A percentile compares a stretch with the other conserved stretches of the same genome.
Evolutionary conservation across 2,797 vertebrate genomes (phyloP).

Genomic region (Peromyscus nudipes): DNA sequence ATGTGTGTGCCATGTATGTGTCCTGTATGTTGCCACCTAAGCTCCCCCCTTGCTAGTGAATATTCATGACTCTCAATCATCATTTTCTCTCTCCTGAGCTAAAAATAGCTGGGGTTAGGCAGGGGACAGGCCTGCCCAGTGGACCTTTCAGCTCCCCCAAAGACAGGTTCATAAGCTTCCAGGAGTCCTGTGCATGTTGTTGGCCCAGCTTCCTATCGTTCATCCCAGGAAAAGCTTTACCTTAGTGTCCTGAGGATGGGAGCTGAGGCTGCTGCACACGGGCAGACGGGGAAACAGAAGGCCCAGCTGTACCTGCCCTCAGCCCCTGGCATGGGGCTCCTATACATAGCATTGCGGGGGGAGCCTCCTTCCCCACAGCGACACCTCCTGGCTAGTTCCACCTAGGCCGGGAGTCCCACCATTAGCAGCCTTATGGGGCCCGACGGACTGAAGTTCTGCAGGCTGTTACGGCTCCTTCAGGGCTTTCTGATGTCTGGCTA

Average conservation of each 20-base stretch:
- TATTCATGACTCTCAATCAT: slow-evolving; percentile 86
- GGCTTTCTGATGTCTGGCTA: neutral
- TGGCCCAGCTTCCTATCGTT: slow-evolving; percentile 9
- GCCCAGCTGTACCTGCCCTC: neutral
- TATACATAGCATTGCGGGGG: neutral
- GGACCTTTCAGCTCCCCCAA: neutral
- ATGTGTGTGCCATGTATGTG: neutral
- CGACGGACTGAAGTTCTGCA: neutral
- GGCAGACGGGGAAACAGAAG: neutral
- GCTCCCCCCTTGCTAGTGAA: slow-evolving; percentile 82
- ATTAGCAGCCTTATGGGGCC: neutral
- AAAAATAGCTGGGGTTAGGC: slow-evolving; percentile 80
- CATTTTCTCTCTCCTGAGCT: slow-evolving; percentile 83
- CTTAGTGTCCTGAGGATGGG: neutral
- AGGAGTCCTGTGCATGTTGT: neutral
- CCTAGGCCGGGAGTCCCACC: neutral
- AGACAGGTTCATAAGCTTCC: neutral
- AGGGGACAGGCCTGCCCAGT: neutral
- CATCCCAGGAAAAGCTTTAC: neutral
- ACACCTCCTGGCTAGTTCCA: neutral
- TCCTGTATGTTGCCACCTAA: slow-evolving; percentile 79
- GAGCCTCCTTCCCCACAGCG: neutral
- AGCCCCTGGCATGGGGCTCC: neutral
- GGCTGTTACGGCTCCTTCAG: neutral
- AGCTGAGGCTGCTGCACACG: neutral